Evolutionary conservation across 2,888 invertebrate species (phyloP), one percentile per base, ranked within the genome.

Genomic region (Caenorhabditis zanzibari): DNA sequence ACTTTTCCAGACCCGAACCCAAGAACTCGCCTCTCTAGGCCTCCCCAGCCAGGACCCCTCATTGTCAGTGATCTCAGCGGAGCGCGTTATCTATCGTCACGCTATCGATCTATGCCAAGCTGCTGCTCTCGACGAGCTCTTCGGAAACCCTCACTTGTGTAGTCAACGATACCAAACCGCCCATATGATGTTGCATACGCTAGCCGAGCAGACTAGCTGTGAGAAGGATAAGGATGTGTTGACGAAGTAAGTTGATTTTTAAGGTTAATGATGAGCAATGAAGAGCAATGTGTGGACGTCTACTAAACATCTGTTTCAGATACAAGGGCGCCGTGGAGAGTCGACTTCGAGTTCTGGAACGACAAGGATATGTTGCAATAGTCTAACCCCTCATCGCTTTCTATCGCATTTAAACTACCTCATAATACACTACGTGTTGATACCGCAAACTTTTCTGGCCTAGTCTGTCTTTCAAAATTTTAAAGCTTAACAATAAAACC

Each of bases 71-170:
- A 90, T 94, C 77, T 96, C 96, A 79, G 98, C 98, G 85, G 98
- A 99, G 93, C 96, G 96, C 93, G 96, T 99, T 88, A 95, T 99
- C 83, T 88, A 98, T 93, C 96, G 97, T 93, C 96, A 99, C 93
- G 98, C 98, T 87, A 96, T 99, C 91, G 96, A 98, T 93, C 95
- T 98, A 95, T 98, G 98, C 93, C 98, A 98, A 94, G 95, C 96
- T 90, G 99, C 98, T 84, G 98, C 98, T 49, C 94, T 98, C 91
- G 98, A 98, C 93, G 99, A 99, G 94, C 93, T 99, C 90, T 96
- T 98, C 93, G 97, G 92, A 49, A 92, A 92, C 66, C 91, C 92
- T 10, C 92, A 92, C 26, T 73, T 91, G 41, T 91, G 91, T 69
- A 85, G 86, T 47, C 82, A 86, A 72, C 74, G 88, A 85, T 99